Percentiles rank a stretch among this genome's conserved stretches.
Conservation (phyloP, 1,140 invertebrate genomes). For the Brachionus angularis region DNA sequence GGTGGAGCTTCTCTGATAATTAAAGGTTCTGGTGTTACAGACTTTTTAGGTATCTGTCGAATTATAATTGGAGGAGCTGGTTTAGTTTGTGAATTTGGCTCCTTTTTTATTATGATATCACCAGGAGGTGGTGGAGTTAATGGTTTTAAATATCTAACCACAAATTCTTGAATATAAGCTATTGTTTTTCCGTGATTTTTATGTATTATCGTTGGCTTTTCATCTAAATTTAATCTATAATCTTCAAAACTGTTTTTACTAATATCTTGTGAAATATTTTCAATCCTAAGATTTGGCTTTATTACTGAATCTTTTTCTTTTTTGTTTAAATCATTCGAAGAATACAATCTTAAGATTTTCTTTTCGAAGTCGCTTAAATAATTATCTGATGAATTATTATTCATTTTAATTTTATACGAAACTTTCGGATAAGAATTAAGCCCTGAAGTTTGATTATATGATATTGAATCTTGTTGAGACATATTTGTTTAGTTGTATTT, state of each 20-base stretch:
- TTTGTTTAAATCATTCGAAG: no score
- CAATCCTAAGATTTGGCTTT: no score
- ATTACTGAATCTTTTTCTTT: no score
- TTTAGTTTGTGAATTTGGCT: neutral
- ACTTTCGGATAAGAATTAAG: no score
- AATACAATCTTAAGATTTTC: no score
- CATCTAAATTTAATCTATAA: conserved; percentile 32
- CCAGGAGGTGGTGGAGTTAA: conserved; percentile 24
- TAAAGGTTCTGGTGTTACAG: conserved; percentile 22
- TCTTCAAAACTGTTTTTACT: neutral
- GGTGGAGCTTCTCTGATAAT: conserved; percentile 35
- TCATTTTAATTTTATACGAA: no score
- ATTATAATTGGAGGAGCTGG: conserved; percentile 34
- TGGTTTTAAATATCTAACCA: conserved; percentile 39
- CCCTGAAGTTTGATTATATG: no score
- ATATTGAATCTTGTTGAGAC: no score
- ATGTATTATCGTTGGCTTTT: conserved; percentile 9
- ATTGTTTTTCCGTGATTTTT: neutral
- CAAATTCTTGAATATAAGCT: conserved; percentile 28
- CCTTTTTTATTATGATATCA: conserved; percentile 20
- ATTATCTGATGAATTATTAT: no score
- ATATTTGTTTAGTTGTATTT: no score
- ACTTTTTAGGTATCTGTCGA: neutral
- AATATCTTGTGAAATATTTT: no score
- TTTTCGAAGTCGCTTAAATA: no score